Evolutionary conservation across 2,113 vertebrate genomes (phyloP).

Genomic region (Hirundichthys speculiger): DNA sequence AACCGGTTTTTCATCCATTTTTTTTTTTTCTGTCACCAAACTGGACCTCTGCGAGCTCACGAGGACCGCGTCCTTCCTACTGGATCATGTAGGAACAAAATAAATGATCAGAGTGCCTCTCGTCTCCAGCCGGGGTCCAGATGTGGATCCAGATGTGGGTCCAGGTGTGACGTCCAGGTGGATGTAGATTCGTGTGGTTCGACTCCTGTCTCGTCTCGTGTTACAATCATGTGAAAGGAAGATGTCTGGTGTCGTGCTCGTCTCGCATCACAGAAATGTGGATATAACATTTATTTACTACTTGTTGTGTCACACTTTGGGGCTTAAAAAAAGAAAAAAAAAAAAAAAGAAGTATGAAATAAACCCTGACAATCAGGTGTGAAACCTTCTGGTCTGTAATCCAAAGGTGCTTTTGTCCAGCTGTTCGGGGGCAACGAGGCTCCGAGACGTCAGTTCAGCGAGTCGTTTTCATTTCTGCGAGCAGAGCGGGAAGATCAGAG

Average conservation of each 20-base stretch:
- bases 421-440: conserved; percentile 13
- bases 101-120: conserved; percentile 47
- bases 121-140: conserved; percentile 30
- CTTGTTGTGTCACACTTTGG: conserved; percentile 38
- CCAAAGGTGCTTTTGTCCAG: conserved; percentile 27
- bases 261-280: conserved; percentile 51
- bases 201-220: conserved; percentile 19
- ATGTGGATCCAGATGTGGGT: conserved; percentile 25
- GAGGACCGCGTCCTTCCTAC: conserved; percentile 2
- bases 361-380: conserved; percentile 64
- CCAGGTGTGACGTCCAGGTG: no score
- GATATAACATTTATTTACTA: conserved; percentile 45
- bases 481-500: conserved; percentile 14
- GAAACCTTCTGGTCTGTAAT: conserved; percentile 25
- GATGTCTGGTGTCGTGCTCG: conserved; percentile 53
- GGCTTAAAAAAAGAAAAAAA: no score
- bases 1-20: not conserved
- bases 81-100: conserved; percentile 4
- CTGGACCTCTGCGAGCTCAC: not conserved
- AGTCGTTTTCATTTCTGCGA: conserved; percentile 40
- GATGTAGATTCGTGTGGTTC: conserved; percentile 20
- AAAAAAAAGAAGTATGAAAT: conserved; percentile 10
- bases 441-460: conserved; percentile 19
- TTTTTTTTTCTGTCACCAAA: not conserved
- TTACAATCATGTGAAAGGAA: conserved; percentile 11